These are phyloP conservation scores for Adelphocoris suturalis DNA, from an alignment of 2,888 invertebrate genomes.

Conservation along the genomic window DNA sequence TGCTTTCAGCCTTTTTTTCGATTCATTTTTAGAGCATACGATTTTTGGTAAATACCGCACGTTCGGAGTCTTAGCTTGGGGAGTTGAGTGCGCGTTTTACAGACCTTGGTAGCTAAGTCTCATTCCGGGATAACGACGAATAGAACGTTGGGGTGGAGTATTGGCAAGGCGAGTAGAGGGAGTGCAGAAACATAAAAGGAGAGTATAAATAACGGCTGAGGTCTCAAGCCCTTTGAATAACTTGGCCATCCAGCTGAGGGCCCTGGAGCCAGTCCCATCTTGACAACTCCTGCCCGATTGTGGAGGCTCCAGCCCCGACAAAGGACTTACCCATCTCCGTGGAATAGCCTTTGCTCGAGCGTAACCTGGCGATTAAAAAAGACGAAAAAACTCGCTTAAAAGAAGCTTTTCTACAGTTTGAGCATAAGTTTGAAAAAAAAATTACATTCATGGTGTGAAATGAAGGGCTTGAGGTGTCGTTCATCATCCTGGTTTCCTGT, in stretches of 20 bases:
- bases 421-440: neutral
- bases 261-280: neutral
- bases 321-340: conserved; percentile 4
- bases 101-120: neutral
- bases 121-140: neutral
- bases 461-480: neutral
- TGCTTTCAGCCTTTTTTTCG: too few species aligned
- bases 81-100: neutral
- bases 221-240: conserved; percentile 23
- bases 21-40: too few species aligned
- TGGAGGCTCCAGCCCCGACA: neutral
- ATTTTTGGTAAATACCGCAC: neutral
- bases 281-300: conserved; percentile 11
- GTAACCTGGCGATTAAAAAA: neutral
- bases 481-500: neutral
- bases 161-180: neutral
- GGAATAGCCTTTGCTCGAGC: neutral
- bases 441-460: neutral
- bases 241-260: neutral
- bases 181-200: conserved; percentile 6
- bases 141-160: neutral
- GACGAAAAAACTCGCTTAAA: neutral
- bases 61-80: neutral
- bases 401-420: neutral
- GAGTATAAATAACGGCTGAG: conserved; percentile 23